Evolutionary conservation across 1,140 invertebrate species (phyloP), one percentile per base, ranked within the genome.

Genomic region (Drosophila fuyamai): DNA sequence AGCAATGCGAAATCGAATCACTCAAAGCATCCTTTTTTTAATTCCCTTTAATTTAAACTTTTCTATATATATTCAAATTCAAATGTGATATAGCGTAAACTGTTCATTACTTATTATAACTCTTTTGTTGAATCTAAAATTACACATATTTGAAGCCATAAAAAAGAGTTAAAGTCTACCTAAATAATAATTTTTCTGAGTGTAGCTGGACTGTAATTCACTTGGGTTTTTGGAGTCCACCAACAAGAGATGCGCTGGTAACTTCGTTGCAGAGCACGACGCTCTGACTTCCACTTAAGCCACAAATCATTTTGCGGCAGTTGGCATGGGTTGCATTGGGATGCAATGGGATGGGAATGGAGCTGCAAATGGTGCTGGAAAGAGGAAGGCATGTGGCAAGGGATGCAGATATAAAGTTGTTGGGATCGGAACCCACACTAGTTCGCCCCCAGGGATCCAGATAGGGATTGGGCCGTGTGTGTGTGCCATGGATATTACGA

Each of bases 221-320:
- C 63, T 78, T 71, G 32, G 58, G 46, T 60, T 67, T 60, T 29
- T 14, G 12, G 55, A 44, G 54, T 60, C 72, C 55, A 56, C 65
- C 41, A 63, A 58, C 41, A 53, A 29, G 50, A 76, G 81, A 76
- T 71, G 62, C 51, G 50, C 70, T 75, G 44, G 35, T 41, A 62
- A 66, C 29, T 56, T 41, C 16, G 41, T 35, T 44, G 56, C 63
- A 71, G 65, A 70, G 72, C 66, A 57, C 55, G 46, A 70, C 29
- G 47, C 16, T 55, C 65, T 55, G 76, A 65, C 71, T 79, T 62
- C 60, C 58, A 67, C 60, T 88, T 89, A 77, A 71, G 76, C 80
- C 46, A 89, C 80, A 88, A 88, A 89, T 88, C 84, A 88, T 88
- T 88, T 89, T 82, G 83, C 79, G 58, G 57, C 57, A 60, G 55